phyloP scores from a whole-genome alignment of 2,888 invertebrate species.

The Elysia crispata region DNA sequence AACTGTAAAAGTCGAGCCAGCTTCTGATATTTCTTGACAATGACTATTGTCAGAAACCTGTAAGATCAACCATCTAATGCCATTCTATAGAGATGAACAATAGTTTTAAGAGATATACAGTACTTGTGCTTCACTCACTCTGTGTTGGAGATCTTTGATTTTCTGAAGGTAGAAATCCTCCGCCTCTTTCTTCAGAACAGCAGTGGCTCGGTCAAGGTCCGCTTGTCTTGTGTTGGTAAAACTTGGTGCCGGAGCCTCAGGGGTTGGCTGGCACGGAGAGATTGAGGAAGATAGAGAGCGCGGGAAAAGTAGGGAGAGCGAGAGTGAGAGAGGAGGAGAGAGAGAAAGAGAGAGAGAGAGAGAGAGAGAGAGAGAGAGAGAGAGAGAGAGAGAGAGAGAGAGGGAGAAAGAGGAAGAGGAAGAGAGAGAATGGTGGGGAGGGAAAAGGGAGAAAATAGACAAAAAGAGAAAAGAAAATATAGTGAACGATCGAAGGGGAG shows the following conservation, averaged over 20 bases:
- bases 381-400: slow-evolving; percentile 21
- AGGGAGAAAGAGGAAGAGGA: neutral
- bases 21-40: too few relatives aligned
- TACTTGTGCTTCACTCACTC: too few relatives aligned
- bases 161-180: slow-evolving; percentile 54
- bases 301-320: too few relatives aligned
- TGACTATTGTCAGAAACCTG: too few relatives aligned
- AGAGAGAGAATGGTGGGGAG: slow-evolving; percentile 1
- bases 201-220: too few relatives aligned
- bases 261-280: neutral
- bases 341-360: slow-evolving; percentile 20
- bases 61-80: neutral
- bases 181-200: slow-evolving; percentile 37
- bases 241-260: neutral
- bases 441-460: neutral
- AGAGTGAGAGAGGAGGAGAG: neutral
- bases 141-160: slow-evolving; percentile 53
- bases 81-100: neutral
- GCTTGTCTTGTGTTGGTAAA: too few relatives aligned
- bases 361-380: neutral
- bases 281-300: too few relatives aligned
- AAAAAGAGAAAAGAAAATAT: too few relatives aligned
- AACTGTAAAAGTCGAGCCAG: too few relatives aligned
- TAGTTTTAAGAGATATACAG: too few relatives aligned
- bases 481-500: too few relatives aligned